phyloP scores from a whole-genome alignment of 2,113 vertebrate genomes.

The Pseudonaja textilis region DNA sequence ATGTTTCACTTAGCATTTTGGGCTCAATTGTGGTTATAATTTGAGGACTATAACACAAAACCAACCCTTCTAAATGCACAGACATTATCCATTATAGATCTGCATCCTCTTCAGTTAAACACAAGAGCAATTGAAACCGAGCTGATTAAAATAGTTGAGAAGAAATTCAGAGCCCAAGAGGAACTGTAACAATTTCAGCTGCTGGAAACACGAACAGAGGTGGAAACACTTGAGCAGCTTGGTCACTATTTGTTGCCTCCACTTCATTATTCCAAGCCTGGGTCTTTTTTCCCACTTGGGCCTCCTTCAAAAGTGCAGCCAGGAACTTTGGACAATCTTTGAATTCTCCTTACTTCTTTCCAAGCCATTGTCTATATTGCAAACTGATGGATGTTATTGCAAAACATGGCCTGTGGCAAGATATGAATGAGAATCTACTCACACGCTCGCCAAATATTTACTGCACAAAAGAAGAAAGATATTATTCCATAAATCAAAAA shows the following conservation, averaged over 20 bases:
- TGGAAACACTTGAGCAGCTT: conserved; percentile 40
- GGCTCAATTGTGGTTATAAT: too few relatives aligned
- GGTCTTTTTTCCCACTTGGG: conserved; percentile 23
- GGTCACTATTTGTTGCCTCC: conserved; percentile 34
- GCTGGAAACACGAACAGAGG: conserved; percentile 12
- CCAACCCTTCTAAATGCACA: not conserved
- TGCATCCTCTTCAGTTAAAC: not conserved
- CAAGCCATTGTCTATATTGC: conserved; percentile 53
- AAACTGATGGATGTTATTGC: conserved; percentile 53
- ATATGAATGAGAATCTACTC: conserved; percentile 61
- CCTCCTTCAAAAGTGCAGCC: conserved; percentile 25
- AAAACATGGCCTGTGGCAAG: conserved; percentile 54
- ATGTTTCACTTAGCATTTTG: too few relatives aligned
- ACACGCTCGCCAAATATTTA: conserved; percentile 58
- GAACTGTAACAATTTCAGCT: not conserved
- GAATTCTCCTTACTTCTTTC: conserved; percentile 48
- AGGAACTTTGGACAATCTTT: conserved; percentile 36
- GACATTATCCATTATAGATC: not conserved
- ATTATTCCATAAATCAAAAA: conserved; percentile 70
- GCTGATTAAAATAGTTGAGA: conserved; percentile 37
- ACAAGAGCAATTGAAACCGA: not conserved
- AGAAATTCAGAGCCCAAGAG: conserved; percentile 47
- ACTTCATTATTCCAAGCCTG: conserved; percentile 39
- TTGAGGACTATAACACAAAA: not conserved
- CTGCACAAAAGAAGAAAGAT: conserved; percentile 55